phyloP scores from a whole-genome alignment of 2,113 vertebrate species.

The Hemiprocne comata region DNA sequence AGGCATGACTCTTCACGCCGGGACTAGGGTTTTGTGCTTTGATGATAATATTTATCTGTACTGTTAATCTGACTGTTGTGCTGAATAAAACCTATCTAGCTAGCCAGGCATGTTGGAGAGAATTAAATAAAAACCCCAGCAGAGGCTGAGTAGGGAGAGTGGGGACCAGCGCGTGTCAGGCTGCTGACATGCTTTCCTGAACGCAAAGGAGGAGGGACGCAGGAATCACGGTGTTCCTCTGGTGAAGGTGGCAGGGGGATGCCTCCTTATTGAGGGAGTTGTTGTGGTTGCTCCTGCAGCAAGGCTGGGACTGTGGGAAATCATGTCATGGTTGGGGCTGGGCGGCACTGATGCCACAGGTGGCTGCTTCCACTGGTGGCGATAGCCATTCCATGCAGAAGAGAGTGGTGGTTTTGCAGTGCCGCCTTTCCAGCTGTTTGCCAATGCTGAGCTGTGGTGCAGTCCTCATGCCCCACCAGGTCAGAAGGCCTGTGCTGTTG shows the following conservation, averaged over 20 bases:
- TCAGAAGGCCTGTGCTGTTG: not conserved
- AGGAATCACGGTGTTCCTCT: not conserved
- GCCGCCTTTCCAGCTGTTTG: not conserved
- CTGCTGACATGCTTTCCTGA: not conserved
- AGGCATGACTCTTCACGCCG: not conserved
- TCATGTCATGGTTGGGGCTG: not conserved
- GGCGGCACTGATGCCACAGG: not conserved
- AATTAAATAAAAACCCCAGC: constrained; percentile 30
- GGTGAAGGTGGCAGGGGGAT: not conserved
- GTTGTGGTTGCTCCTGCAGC: not conserved
- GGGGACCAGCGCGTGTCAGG: not conserved
- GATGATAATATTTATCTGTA: constrained; percentile 47
- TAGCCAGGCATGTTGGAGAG: not conserved
- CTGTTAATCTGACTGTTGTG: constrained; percentile 1
- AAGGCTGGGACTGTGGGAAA: not conserved
- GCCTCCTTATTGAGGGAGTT: not conserved
- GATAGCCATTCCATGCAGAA: not conserved
- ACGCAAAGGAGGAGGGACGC: not conserved
- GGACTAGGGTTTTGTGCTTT: constrained; percentile 17
- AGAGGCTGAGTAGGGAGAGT: not conserved
- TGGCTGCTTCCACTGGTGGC: not conserved
- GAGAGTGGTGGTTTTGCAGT: not conserved
- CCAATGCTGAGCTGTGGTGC: not conserved
- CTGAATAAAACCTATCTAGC: constrained; percentile 42
- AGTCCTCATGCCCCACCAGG: accelerated